Conservation (phyloP, 2,113 vertebrate species). For the Mohoua ochrocephala region DNA sequence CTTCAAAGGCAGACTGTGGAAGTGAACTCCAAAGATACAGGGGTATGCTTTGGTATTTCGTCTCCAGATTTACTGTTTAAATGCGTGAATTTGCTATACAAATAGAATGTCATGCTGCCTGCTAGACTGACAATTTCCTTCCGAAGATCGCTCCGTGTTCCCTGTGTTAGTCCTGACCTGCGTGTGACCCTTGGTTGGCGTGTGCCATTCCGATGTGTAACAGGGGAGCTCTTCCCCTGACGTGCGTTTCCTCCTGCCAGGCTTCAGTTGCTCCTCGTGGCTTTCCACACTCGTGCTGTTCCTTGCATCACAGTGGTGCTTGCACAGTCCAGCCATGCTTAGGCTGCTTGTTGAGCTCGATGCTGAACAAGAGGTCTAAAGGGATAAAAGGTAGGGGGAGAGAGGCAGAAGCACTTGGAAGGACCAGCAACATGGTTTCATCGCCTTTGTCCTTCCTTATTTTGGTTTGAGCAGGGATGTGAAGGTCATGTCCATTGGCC, state of each 20-base stretch:
- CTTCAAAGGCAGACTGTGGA: background rate
- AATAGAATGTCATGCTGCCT: background rate
- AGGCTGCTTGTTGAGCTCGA: background rate
- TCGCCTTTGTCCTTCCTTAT: background rate
- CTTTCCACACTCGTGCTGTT: background rate
- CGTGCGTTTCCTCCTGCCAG: background rate
- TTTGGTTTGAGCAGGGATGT: background rate
- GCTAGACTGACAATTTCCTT: background rate
- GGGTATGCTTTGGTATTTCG: background rate
- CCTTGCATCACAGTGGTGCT: background rate
- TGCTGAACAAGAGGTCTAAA: background rate
- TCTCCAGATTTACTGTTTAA: background rate
- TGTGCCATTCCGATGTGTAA: background rate
- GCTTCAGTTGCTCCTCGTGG: background rate
- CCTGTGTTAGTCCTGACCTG: background rate
- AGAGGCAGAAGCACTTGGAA: background rate
- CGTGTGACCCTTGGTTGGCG: background rate
- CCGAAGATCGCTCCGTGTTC: background rate
- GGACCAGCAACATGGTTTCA: background rate
- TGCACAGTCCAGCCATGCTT: background rate
- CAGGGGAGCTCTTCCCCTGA: background rate
- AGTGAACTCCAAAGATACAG: background rate
- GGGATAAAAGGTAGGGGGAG: background rate
- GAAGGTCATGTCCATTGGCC: background rate
- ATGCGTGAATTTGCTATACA: background rate